Evolutionary conservation across 2,113 vertebrate genomes (phyloP).

Genomic region (Gadus macrocephalus): DNA sequence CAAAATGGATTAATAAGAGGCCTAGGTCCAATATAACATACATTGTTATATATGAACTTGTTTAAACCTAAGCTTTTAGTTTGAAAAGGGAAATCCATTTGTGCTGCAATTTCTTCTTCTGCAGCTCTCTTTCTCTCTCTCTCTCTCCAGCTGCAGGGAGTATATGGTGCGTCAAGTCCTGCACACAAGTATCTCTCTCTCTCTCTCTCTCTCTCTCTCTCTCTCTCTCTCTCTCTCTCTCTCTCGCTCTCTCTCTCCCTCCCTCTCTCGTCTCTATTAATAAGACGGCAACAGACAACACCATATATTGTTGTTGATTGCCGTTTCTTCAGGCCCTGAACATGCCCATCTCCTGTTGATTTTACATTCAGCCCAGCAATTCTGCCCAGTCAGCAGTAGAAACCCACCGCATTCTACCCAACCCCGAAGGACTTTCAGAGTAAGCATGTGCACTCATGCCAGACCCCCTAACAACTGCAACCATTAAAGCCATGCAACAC

Average conservation of each 20-base stretch:
- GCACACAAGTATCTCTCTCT: no score
- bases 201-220: no score
- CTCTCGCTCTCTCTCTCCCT: not conserved
- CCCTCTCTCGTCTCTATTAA: not conserved
- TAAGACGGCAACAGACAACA: not conserved
- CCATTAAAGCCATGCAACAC: conserved; percentile 23
- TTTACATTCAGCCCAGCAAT: conserved; percentile 34
- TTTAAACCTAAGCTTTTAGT: no score
- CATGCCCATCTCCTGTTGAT: conserved; percentile 37
- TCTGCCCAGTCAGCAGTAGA: conserved; percentile 21
- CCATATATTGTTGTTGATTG: not conserved
- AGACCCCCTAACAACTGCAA: conserved; percentile 15
- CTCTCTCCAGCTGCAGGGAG: no score
- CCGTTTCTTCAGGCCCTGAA: conserved; percentile 1
- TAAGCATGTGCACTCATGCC: conserved; percentile 16
- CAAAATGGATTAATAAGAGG: no score
- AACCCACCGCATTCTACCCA: conserved; percentile 27
- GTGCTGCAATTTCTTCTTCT: no score
- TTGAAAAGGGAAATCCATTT: no score
- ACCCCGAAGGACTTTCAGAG: conserved; percentile 3
- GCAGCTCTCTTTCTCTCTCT: no score
- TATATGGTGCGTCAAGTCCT: no score
- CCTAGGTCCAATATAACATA: no score
- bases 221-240: not conserved
- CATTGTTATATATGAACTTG: no score